phyloP scores from a whole-genome alignment of 1,140 invertebrate genomes.

The Nymphalis io region DNA sequence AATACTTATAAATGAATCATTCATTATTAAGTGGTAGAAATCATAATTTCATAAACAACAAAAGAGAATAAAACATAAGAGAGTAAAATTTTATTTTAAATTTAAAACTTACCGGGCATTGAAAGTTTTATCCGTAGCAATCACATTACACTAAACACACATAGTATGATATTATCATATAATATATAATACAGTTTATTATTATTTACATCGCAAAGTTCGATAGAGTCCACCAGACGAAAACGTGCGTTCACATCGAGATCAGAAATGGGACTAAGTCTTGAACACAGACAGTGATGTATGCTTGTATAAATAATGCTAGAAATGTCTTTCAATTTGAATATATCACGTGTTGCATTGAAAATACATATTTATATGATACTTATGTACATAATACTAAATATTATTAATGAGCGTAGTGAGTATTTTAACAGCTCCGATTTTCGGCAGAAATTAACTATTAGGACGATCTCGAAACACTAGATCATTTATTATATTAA shows the following conservation, averaged over 20 bases:
- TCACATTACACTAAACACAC: conserved; percentile 35
- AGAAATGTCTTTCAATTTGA: neutral
- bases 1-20: too few relatives aligned
- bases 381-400: too few relatives aligned
- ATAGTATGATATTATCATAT: neutral
- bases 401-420: too few relatives aligned
- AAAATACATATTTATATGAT: too few relatives aligned
- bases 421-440: too few relatives aligned
- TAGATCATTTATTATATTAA: too few relatives aligned
- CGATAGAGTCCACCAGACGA: neutral
- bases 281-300: neutral
- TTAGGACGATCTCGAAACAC: too few relatives aligned
- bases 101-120: conserved; percentile 42
- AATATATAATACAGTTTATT: neutral
- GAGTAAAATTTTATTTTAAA: neutral
- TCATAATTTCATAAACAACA: too few relatives aligned
- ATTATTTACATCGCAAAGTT: conserved; percentile 19
- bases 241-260: neutral
- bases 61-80: too few relatives aligned
- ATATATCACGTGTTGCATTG: too few relatives aligned
- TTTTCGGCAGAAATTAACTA: too few relatives aligned
- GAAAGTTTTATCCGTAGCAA: conserved; percentile 33
- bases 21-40: too few relatives aligned
- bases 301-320: neutral
- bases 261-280: neutral